These are phyloP conservation scores for Sarcophaga subvicina DNA, from an alignment of 2,888 invertebrate genomes.

Conservation along the genomic window DNA sequence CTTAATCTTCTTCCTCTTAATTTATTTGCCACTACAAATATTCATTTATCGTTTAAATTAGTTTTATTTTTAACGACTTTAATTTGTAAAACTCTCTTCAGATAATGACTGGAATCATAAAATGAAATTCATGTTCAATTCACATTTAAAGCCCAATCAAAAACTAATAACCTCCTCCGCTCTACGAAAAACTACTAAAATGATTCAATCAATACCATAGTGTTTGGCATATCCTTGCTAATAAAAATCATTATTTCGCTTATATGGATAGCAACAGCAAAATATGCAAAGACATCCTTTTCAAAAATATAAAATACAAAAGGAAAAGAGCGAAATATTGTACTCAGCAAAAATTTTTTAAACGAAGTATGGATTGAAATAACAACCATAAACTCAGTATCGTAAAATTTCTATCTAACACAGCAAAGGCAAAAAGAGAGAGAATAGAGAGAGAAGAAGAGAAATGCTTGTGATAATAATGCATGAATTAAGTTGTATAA, in stretches of 20 bases:
- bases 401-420: constrained; percentile 2
- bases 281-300: not conserved
- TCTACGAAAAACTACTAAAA: not conserved
- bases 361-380: not conserved
- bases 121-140: too few relatives aligned
- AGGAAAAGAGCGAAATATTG: not conserved
- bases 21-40: too few relatives aligned
- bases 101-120: too few relatives aligned
- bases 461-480: not conserved
- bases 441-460: not conserved
- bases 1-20: too few relatives aligned
- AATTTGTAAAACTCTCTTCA: too few relatives aligned
- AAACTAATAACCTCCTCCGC: too few relatives aligned
- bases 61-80: too few relatives aligned
- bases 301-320: not conserved
- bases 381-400: constrained; percentile 6
- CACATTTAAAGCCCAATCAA: too few relatives aligned
- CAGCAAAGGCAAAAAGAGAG: not conserved
- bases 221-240: not conserved
- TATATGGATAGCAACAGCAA: not conserved
- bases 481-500: not conserved
- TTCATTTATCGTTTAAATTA: too few relatives aligned
- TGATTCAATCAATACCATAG: not conserved
- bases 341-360: constrained; percentile 19
- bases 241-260: not conserved